Evolutionary conservation across 2,797 vertebrate genomes (phyloP).

Genomic region (Ibycter americanus): DNA sequence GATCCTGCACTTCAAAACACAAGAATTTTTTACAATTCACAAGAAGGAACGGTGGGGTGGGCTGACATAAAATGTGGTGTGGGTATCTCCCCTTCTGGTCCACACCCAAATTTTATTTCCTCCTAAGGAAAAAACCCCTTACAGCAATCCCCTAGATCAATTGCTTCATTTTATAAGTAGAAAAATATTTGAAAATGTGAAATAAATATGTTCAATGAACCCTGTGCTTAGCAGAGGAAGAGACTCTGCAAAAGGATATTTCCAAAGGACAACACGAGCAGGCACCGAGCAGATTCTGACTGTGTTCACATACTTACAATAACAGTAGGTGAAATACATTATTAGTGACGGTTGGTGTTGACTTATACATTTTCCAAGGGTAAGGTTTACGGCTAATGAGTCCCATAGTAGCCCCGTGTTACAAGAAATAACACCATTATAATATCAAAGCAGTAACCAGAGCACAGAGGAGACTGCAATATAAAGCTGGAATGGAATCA

Average conservation of each 20-base stretch:
- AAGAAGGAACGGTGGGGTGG: not conserved
- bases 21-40: not conserved
- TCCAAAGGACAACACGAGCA: not conserved
- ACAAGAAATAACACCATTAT: slow-evolving; percentile 55
- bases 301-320: slow-evolving; percentile 46
- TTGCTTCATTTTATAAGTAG: not conserved
- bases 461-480: not conserved
- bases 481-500: not conserved
- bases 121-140: not conserved
- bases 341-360: slow-evolving; percentile 38
- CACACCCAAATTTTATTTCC: not conserved
- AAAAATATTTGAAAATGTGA: slow-evolving; percentile 22
- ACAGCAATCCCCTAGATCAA: not conserved
- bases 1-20: not conserved
- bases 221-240: not conserved
- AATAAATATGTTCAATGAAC: not conserved
- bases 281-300: not conserved
- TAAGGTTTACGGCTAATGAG: slow-evolving; percentile 56
- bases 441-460: not conserved
- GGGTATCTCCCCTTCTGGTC: not conserved
- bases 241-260: slow-evolving; percentile 10
- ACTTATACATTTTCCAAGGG: slow-evolving; percentile 43
- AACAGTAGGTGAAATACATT: slow-evolving; percentile 60
- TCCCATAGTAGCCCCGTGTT: slow-evolving; percentile 27
- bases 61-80: not conserved